Evolutionary conservation across 2,888 invertebrate genomes (phyloP).

Genomic region (Sphecodes monilicornis): DNA sequence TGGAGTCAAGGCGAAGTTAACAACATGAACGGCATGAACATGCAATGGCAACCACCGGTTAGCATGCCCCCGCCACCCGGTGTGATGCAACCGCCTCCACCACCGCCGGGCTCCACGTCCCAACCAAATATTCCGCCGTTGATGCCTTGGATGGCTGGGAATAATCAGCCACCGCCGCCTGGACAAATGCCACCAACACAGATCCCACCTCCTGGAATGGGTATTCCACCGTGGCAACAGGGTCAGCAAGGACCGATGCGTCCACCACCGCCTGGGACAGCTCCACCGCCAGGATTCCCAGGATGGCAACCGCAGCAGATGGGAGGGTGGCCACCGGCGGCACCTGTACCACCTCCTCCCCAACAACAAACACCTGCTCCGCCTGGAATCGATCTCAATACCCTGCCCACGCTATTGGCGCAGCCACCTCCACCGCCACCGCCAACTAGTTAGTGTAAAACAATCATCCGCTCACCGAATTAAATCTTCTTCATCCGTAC

Average conservation of each 20-base stretch:
- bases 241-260: conserved; percentile 79
- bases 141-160: conserved; percentile 86
- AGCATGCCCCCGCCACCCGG: conserved; percentile 84
- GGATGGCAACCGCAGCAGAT: conserved; percentile 80
- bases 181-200: conserved; percentile 80
- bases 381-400: conserved; percentile 86
- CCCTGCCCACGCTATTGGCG: conserved; percentile 86
- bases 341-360: conserved; percentile 86
- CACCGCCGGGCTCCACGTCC: conserved; percentile 85
- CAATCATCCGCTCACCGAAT: conserved; percentile 33
- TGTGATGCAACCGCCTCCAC: conserved; percentile 85
- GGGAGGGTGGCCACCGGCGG: conserved; percentile 81
- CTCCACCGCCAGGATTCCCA: conserved; percentile 80
- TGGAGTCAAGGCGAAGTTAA: conserved; percentile 82
- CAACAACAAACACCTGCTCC: conserved; percentile 83
- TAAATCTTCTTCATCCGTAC: conserved; percentile 51
- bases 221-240: conserved; percentile 83
- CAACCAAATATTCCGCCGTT: conserved; percentile 85
- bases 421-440: conserved; percentile 91
- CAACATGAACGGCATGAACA: conserved; percentile 80
- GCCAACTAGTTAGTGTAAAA: conserved; percentile 81
- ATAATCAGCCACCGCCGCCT: conserved; percentile 83
- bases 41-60: conserved; percentile 85
- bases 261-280: conserved; percentile 82
- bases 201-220: conserved; percentile 82